Percentiles rank a stretch among this genome's conserved stretches.
Conservation (phyloP, 2,113 vertebrate genomes). For the Phrynosoma blainvillii region DNA sequence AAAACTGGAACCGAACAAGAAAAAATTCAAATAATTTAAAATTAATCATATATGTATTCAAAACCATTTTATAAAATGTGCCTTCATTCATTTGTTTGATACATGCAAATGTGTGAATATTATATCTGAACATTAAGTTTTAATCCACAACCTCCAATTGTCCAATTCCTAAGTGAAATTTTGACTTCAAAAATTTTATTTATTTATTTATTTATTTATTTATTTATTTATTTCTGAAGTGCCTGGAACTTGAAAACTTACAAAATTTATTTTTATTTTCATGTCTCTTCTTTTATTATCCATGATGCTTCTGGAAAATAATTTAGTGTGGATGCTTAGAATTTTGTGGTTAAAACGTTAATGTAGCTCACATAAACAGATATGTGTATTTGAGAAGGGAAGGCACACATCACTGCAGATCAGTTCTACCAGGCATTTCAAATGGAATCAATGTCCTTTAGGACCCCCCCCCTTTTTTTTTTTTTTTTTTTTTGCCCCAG, state of each 20-base stretch:
- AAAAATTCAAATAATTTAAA: background rate
- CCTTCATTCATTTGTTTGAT: background rate
- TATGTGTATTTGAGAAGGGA: background rate
- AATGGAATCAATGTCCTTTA: background rate
- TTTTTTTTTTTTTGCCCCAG: too few relatives aligned
- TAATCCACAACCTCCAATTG: background rate
- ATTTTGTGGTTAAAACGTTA: background rate
- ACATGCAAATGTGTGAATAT: background rate
- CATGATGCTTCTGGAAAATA: background rate
- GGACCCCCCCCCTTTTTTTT: background rate
- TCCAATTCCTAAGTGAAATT: background rate
- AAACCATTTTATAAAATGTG: background rate
- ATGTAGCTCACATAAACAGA: background rate
- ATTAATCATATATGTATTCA: background rate
- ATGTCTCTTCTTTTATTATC: background rate
- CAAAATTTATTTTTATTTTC: background rate
- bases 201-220: background rate
- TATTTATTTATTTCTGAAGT: background rate
- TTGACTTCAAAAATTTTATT: background rate
- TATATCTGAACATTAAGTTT: background rate
- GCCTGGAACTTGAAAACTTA: background rate
- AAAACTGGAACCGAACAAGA: background rate
- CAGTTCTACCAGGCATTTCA: background rate
- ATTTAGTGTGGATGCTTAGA: background rate
- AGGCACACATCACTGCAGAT: background rate